A percentile compares a stretch with the other conserved stretches of the same genome.
Evolutionary conservation across 1,140 invertebrate species (phyloP).

Genomic region (Achatina immaculata): DNA sequence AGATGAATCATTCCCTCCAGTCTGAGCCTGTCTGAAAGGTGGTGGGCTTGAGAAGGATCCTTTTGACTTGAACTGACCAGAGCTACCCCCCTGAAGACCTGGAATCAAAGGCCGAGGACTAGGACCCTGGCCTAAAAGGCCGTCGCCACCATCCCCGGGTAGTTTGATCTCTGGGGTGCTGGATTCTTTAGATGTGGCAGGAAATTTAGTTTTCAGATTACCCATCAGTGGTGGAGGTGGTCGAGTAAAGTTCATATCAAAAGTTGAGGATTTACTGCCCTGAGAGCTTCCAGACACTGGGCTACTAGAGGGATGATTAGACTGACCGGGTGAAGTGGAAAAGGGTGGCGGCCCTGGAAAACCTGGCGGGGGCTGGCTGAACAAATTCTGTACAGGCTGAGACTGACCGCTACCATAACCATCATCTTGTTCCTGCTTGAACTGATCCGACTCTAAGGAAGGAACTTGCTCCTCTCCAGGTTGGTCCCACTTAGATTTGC

Average conservation of each 20-base stretch:
- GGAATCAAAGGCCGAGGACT: constrained; percentile 24
- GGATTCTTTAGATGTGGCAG: neutral
- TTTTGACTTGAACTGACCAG: neutral
- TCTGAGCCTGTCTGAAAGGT: constrained; percentile 11
- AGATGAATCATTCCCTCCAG: neutral
- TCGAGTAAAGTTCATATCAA: constrained; percentile 25
- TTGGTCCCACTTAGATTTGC: constrained; percentile 42
- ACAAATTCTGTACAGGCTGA: constrained; percentile 9
- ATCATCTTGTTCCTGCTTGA: constrained; percentile 9
- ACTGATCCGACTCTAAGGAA: neutral
- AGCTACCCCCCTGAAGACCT: neutral
- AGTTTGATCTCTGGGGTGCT: constrained; percentile 1
- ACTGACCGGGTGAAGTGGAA: neutral
- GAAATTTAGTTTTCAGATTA: constrained; percentile 16
- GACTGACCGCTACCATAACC: neutral
- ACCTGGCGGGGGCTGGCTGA: constrained; percentile 28
- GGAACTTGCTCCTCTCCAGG: constrained; percentile 23
- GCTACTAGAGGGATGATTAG: neutral
- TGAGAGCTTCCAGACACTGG: neutral
- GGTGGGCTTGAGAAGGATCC: constrained; percentile 1
- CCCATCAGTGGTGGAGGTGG: constrained; percentile 24
- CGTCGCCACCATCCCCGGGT: neutral
- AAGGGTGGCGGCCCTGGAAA: neutral
- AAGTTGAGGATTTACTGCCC: neutral
- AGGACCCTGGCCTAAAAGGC: neutral